Conservation (phyloP, 2,113 vertebrate genomes). For the Nansenia antarctica region DNA sequence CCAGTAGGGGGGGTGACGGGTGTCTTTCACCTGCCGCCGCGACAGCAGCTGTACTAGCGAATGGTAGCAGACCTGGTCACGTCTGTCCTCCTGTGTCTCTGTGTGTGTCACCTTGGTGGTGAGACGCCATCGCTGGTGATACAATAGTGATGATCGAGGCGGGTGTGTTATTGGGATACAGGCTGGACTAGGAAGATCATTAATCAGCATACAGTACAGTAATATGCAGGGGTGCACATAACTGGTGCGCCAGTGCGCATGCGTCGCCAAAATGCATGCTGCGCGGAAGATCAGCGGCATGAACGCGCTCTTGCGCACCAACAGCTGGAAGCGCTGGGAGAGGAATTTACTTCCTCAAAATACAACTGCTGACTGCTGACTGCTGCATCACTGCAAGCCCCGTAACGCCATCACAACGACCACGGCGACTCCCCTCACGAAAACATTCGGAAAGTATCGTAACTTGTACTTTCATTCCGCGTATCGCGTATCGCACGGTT, state of each 20-base stretch:
- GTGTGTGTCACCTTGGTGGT: conserved; percentile 15
- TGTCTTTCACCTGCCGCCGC: conserved; percentile 20
- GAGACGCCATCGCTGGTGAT: conserved; percentile 8
- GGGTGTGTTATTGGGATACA: not conserved
- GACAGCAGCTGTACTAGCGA: conserved; percentile 12
- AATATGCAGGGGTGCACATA: not conserved
- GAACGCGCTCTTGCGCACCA: too few relatives aligned
- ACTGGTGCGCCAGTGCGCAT: not conserved
- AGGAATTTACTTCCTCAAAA: too few relatives aligned
- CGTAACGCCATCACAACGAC: too few relatives aligned
- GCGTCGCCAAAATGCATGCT: not conserved
- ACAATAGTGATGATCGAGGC: conserved; percentile 20
- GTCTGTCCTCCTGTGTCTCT: conserved; percentile 11
- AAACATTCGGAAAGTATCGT: too few relatives aligned
- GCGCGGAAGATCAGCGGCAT: too few relatives aligned
- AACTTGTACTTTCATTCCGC: too few relatives aligned
- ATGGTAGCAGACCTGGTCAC: too few relatives aligned
- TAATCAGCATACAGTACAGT: not conserved
- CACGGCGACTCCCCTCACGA: too few relatives aligned
- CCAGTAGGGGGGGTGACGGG: conserved; percentile 2
- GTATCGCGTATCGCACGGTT: too few relatives aligned
- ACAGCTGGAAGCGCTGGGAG: too few relatives aligned
- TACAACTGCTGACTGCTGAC: too few relatives aligned
- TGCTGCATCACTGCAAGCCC: too few relatives aligned
- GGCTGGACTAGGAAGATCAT: not conserved